These are phyloP conservation scores for Dermatophagoides farinae DNA, from an alignment of 1,140 invertebrate species.

Conservation along the genomic window DNA sequence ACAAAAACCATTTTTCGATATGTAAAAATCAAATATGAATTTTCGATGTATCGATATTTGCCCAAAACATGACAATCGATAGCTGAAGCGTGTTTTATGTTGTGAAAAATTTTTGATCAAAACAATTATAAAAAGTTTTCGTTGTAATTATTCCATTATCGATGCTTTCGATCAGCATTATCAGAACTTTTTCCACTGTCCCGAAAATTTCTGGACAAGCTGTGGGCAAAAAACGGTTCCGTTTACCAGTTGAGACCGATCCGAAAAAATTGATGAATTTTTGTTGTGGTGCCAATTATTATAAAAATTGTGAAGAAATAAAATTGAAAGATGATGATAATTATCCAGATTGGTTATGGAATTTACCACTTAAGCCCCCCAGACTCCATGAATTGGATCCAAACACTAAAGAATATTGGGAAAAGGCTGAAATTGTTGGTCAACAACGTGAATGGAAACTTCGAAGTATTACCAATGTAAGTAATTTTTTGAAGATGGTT, in stretches of 20 bases:
- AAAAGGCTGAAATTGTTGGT: slow-evolving; percentile 22
- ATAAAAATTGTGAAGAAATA: slow-evolving; percentile 51
- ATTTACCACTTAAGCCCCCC: slow-evolving; percentile 36
- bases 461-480: not conserved
- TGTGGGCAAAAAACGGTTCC: slow-evolving; percentile 23
- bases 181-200: too few relatives aligned
- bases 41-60: too few relatives aligned
- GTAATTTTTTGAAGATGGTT: not conserved
- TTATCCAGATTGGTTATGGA: slow-evolving; percentile 86
- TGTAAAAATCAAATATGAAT: too few relatives aligned
- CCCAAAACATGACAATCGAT: too few relatives aligned
- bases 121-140: not conserved
- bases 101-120: not conserved
- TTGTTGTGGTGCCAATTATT: slow-evolving; percentile 68
- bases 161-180: not conserved
- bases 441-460: slow-evolving; percentile 7
- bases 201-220: slow-evolving; percentile 1
- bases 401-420: slow-evolving; percentile 58
- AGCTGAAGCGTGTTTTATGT: too few relatives aligned
- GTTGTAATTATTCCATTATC: not conserved
- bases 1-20: not conserved
- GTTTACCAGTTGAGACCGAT: slow-evolving; percentile 67
- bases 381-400: slow-evolving; percentile 53
- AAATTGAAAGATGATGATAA: slow-evolving; percentile 61
- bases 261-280: slow-evolving; percentile 48